A percentile compares a stretch with the other conserved stretches of the same genome.
Evolutionary conservation across 2,797 vertebrate species (phyloP).

Genomic region (Hafferia zeledoni): DNA sequence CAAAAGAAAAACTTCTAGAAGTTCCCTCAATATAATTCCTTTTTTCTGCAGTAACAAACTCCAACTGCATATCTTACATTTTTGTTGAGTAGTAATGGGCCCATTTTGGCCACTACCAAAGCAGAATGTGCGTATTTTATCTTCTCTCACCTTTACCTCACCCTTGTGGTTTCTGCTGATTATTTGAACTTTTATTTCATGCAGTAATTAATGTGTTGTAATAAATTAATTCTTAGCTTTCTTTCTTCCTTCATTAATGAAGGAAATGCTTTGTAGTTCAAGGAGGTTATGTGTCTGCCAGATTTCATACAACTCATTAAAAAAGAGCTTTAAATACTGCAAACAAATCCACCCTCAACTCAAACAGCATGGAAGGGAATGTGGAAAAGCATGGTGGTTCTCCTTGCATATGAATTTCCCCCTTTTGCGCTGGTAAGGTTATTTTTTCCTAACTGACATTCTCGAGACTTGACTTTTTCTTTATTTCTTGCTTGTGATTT

Average conservation of each 20-base stretch:
- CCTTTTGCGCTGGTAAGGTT: not conserved
- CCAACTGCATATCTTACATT: not conserved
- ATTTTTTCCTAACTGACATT: not conserved
- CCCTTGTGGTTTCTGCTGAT: not conserved
- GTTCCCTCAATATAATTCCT: not conserved
- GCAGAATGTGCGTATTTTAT: not conserved
- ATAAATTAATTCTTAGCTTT: constrained; percentile 28
- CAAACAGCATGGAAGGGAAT: not conserved
- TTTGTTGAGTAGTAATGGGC: not conserved
- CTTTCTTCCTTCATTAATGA: constrained; percentile 33
- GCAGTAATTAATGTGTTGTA: constrained; percentile 27
- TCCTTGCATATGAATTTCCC: not conserved
- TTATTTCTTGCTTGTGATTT: not conserved
- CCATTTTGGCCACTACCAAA: not conserved
- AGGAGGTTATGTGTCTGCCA: constrained; percentile 15
- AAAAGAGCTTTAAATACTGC: constrained; percentile 24
- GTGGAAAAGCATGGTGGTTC: not conserved
- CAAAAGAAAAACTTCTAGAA: not conserved
- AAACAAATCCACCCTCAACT: constrained; percentile 11
- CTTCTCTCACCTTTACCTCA: not conserved
- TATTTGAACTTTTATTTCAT: constrained; percentile 26
- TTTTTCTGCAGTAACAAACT: not conserved
- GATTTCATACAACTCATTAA: constrained; percentile 31
- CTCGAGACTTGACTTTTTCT: not conserved
- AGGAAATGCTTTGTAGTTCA: constrained; percentile 45